phyloP scores from a whole-genome alignment of 2,113 vertebrate genomes.

The Oreochromis tanganicae region DNA sequence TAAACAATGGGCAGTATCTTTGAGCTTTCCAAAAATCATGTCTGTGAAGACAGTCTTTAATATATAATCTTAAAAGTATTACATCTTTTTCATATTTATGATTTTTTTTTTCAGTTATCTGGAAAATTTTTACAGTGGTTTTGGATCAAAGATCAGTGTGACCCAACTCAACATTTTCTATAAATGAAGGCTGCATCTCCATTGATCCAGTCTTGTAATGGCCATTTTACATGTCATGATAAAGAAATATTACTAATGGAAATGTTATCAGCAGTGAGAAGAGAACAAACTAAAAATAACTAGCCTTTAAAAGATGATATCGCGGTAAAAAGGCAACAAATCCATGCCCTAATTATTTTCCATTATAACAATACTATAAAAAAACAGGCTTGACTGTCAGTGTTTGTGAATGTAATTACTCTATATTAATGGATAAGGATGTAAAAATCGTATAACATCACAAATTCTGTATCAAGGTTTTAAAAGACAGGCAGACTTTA shows the following conservation, averaged over 20 bases:
- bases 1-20: not conserved
- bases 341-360: not conserved
- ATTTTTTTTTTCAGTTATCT: not conserved
- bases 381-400: not conserved
- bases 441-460: not conserved
- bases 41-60: not conserved
- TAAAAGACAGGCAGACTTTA: not conserved
- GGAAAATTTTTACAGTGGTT: not conserved
- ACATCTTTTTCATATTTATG: not conserved
- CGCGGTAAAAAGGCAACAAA: not conserved
- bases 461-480: not conserved
- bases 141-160: not conserved
- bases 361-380: not conserved
- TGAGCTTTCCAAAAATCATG: not conserved
- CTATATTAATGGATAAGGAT: not conserved
- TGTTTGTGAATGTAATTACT: not conserved
- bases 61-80: not conserved
- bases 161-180: not conserved
- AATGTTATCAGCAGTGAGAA: not conserved
- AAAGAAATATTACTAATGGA: not conserved
- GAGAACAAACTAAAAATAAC: not conserved
- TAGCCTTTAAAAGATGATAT: not conserved
- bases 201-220: not conserved
- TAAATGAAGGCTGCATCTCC: not conserved
- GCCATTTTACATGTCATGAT: not conserved